A percentile compares a stretch with the other conserved stretches of the same genome.
These are phyloP conservation scores for Lepidonotus clava DNA, from an alignment of 2,888 invertebrate species.

Conservation along the genomic window DNA sequence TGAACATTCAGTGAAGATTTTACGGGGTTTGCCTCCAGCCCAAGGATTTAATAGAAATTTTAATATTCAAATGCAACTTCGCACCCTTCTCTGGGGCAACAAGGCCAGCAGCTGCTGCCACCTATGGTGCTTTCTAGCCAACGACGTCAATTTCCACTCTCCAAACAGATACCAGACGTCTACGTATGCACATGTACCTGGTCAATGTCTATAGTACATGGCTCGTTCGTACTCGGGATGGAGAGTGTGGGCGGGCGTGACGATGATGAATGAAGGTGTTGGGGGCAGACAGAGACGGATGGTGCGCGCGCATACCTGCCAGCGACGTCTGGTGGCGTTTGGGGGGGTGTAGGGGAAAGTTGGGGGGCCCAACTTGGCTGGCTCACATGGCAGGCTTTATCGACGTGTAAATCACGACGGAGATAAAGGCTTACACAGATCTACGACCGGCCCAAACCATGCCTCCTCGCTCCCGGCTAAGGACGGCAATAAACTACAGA, in stretches of 20 bases:
- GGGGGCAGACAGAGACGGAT: neutral
- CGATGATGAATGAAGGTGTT: neutral
- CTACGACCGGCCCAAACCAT: neutral
- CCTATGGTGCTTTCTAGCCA: neutral
- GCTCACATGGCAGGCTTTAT: neutral
- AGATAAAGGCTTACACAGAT: neutral
- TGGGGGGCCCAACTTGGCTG: neutral
- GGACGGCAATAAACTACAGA: neutral
- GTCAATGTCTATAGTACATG: neutral
- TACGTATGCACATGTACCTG: no score
- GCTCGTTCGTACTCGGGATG: no score
- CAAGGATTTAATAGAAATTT: no score
- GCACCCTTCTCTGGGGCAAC: neutral
- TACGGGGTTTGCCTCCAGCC: no score
- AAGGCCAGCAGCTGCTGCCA: neutral
- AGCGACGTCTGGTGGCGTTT: conserved; percentile 3
- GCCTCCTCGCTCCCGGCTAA: neutral
- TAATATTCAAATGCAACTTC: neutral
- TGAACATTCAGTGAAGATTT: no score
- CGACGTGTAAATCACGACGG: neutral
- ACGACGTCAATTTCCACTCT: no score
- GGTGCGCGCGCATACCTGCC: conserved; percentile 19
- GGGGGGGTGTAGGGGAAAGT: no score
- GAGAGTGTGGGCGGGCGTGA: neutral
- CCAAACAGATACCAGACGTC: no score